Conservation (phyloP, 2,888 invertebrate species). For the Cephus nigrinus region DNA sequence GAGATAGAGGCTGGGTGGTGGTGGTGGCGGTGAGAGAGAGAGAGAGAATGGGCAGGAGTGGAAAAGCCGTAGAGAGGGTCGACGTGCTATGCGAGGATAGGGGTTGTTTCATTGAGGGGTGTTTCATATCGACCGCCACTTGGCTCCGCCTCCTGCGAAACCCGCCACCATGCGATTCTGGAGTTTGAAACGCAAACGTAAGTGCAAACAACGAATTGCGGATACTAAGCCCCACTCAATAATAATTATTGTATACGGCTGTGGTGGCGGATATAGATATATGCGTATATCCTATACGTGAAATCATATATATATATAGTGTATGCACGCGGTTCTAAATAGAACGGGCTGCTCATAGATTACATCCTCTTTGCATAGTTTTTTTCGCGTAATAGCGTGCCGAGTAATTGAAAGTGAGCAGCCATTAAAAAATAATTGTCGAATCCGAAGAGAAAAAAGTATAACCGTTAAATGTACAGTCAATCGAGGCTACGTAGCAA, state of each 20-base stretch:
- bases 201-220: slow-evolving; percentile 22
- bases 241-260: slow-evolving; percentile 20
- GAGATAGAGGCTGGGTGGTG: not conserved
- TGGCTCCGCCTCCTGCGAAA: slow-evolving; percentile 45
- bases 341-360: not conserved
- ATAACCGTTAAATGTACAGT: not conserved
- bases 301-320: not conserved
- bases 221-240: slow-evolving; percentile 15
- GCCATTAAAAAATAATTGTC: not conserved
- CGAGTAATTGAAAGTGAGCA: not conserved
- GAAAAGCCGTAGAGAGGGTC: slow-evolving; percentile 15
- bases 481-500: not conserved
- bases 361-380: not conserved
- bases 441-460: not conserved
- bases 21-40: not conserved
- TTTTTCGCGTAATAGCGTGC: not conserved
- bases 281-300: not conserved
- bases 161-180: slow-evolving; percentile 30
- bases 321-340: not conserved
- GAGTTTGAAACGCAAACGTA: slow-evolving; percentile 11
- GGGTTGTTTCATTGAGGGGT: slow-evolving; percentile 51
- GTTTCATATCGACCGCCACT: slow-evolving; percentile 52
- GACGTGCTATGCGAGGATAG: slow-evolving; percentile 20
- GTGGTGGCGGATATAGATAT: not conserved
- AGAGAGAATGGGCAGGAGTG: slow-evolving; percentile 11